Conservation (phyloP, 2,888 invertebrate genomes). For the Oxytorus armatus region DNA sequence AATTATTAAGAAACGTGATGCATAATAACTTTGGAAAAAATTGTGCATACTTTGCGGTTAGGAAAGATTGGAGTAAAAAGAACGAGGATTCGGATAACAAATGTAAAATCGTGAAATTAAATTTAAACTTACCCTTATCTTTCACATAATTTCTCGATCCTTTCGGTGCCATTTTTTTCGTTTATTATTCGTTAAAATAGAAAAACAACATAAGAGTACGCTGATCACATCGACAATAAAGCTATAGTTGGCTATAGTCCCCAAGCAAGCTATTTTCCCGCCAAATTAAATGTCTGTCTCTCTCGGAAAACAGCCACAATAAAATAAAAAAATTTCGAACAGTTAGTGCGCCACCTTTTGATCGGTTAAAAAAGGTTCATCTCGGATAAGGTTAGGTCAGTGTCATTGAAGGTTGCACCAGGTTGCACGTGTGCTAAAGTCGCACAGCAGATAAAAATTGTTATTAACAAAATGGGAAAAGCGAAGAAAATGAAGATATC, state of each 20-base stretch:
- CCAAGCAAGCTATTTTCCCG: slow-evolving; percentile 55
- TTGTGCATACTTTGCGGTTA: slow-evolving; percentile 60
- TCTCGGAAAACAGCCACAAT: not conserved
- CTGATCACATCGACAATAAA: not conserved
- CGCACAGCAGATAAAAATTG: slow-evolving; percentile 6
- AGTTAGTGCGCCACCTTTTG: slow-evolving; percentile 23
- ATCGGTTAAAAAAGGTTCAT: not conserved
- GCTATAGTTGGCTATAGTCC: no score
- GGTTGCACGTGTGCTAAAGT: slow-evolving; percentile 15
- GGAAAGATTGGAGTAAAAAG: slow-evolving; percentile 22
- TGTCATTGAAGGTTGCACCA: not conserved
- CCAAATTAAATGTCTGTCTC: slow-evolving; percentile 55
- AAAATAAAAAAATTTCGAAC: not conserved
- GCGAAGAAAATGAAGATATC: slow-evolving; percentile 89
- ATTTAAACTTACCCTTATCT: slow-evolving; percentile 76
- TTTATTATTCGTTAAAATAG: slow-evolving; percentile 26
- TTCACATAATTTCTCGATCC: slow-evolving; percentile 78
- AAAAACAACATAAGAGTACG: slow-evolving; percentile 18
- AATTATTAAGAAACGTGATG: slow-evolving; percentile 4
- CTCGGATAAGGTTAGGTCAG: slow-evolving; percentile 32
- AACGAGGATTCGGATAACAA: not conserved
- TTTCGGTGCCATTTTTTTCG: slow-evolving; percentile 76
- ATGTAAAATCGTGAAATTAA: not conserved
- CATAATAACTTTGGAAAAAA: not conserved
- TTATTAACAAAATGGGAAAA: slow-evolving; percentile 88